These are phyloP conservation scores for Crossaster papposus DNA, from an alignment of 53 echinoderm and acorn worm species.

Conservation along the genomic window DNA sequence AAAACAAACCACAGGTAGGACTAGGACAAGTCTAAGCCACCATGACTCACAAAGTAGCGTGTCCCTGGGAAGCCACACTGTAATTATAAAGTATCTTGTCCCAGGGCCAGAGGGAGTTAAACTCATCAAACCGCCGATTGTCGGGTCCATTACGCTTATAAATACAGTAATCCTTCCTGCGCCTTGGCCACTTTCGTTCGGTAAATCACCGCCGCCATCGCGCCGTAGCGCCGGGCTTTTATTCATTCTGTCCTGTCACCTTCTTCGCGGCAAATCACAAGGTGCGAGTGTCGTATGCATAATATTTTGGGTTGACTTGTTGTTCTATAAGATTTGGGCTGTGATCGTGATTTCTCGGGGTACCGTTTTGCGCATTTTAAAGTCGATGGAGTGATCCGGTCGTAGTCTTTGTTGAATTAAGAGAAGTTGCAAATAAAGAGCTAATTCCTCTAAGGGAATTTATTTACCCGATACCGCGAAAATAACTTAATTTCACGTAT, in stretches of 20 bases:
- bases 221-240: conserved; percentile 19
- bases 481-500: too few species aligned
- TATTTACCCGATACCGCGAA: too few species aligned
- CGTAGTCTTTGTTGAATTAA: too few species aligned
- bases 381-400: too few species aligned
- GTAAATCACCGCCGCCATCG: conserved; percentile 46
- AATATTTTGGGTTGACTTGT: conserved; percentile 35
- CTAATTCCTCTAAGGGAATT: too few species aligned
- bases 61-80: conserved; percentile 23
- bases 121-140: conserved; percentile 40
- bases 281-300: conserved; percentile 24
- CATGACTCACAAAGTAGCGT: conserved; percentile 25
- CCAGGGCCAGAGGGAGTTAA: conserved; percentile 35
- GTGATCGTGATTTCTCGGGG: too few species aligned
- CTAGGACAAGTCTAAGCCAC: conserved; percentile 22
- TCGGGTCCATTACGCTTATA: conserved; percentile 54
- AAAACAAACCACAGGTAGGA: not conserved
- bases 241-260: conserved; percentile 50
- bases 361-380: too few species aligned
- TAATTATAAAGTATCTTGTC: conserved; percentile 62
- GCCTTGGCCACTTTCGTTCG: conserved; percentile 8
- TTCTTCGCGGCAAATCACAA: not conserved
- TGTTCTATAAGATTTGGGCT: not conserved
- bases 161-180: conserved; percentile 28
- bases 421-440: too few species aligned